These are phyloP conservation scores for Uromys caudimaculatus DNA, from an alignment of 2,797 vertebrate species.

Conservation along the genomic window DNA sequence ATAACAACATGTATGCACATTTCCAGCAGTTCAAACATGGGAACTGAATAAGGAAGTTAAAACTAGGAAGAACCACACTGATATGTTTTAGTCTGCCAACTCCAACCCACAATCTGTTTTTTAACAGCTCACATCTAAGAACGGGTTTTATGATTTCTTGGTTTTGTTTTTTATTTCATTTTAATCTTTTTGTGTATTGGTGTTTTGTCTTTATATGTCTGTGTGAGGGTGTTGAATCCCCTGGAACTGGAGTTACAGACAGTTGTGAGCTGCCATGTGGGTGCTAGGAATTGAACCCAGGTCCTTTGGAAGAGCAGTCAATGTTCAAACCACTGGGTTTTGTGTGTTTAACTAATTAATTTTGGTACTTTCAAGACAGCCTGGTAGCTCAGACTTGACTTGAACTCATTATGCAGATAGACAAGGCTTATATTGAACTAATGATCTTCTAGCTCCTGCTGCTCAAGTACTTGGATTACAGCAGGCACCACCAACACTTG, in stretches of 20 bases:
- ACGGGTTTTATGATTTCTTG: conserved; percentile 11
- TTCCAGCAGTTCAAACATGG: conserved; percentile 27
- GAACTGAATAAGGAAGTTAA: conserved; percentile 31
- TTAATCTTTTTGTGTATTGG: not conserved
- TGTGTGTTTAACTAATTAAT: not conserved
- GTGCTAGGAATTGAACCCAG: not conserved
- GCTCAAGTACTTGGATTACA: not conserved
- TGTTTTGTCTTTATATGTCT: not conserved
- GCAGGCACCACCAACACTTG: not conserved
- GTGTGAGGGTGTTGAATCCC: not conserved
- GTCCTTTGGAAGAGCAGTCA: not conserved
- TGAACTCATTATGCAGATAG: not conserved
- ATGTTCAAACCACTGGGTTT: not conserved
- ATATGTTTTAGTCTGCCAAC: conserved; percentile 29
- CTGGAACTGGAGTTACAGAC: not conserved
- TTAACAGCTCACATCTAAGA: conserved; percentile 25
- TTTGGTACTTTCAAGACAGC: not conserved
- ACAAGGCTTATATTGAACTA: not conserved
- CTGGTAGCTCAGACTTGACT: not conserved
- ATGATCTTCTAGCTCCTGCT: not conserved
- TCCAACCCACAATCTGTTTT: not conserved
- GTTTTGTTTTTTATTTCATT: not conserved
- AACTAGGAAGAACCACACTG: not conserved
- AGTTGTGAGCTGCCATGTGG: not conserved
- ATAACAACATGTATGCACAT: not conserved